Evolutionary conservation across 2,888 invertebrate species (phyloP), one percentile per base, ranked within the genome.

Genomic region (Caenorhabditis becei): DNA sequence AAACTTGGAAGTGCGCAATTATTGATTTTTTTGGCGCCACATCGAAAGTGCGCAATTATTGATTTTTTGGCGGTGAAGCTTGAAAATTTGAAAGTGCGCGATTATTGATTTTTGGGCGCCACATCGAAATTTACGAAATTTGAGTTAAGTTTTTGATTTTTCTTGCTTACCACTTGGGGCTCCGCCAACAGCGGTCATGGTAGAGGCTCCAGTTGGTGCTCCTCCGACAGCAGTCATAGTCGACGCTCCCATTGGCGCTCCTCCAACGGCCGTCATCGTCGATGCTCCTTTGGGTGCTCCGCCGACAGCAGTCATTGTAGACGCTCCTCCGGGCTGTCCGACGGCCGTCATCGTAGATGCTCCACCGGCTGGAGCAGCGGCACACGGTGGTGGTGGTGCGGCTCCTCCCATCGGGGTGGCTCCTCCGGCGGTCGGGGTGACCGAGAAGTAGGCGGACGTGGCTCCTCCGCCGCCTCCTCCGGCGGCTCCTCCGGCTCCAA

Each of bases 161-260:
- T n/a, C n/a, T n/a, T n/a, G n/a, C n/a, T n/a, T n/a, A n/a, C n/a
- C n/a, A n/a, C n/a, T 70, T 49, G 85, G 82, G 11, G 72, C 83
- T 32, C 61, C 82, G 41, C 87, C 86, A 28, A 87, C 80, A 24
- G 87, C 87, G 14, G 87, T 86, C 87, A 87, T 87, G 16, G 87
- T 87, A 0, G 86, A 86, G 8, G 81, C 72, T 69, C 86, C 85
- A 35, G 71, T 80, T 61, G 70, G 59, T 14, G 83, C 83, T 56
- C 79, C 84, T 56, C 82, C 85, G 51, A 86, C 83, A 32, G 86
- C 87, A 18, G 86, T 86, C 85, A 86, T 86, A 7, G 84, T 86
- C 0, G 84, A 85, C 11, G 62, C 78, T 58, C 72, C 85, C 14
- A 54, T 77, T 49, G 74, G 78, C 16, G 75, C 77, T 26, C 72